Base-by-base conservation (phyloP, 1,140 invertebrate genomes). In the Charaxes varanes region DNA sequence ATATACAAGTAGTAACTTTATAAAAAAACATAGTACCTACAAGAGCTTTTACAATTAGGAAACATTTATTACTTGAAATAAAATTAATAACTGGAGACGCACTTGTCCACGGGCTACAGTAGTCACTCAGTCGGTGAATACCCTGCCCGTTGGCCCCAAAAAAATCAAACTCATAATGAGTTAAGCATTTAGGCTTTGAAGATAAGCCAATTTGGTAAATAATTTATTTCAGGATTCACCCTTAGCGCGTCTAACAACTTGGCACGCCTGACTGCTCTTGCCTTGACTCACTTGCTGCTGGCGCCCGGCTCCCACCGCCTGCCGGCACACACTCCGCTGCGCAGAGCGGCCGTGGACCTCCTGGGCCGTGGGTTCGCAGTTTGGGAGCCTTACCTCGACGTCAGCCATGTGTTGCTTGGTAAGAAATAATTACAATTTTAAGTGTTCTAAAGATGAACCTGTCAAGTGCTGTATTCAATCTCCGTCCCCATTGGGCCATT, bases 361-460 rank as follows among this genome's bases (percentile, higher is more conserved):
- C 91, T 97, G 45, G 94, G 98, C 1, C 88, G 97, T 28, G 98
- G 98, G 14, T 99, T 99, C 73, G 96, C 95, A 0, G 96, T 99
- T 0, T 99, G 98, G 98, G 97, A 99, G 77, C 97, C 97, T 0
- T 98, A 99, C 79, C 74, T 99, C 11, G 97, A 99, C 81, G 96
- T 99, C 28, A 97, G 96, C 17, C 96, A 96, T 81, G 93, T 98
- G 14, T 79, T 98, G 11, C 83, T 97, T 1, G 28, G 28, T 31
- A 8, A 31, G 28, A 5, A 11, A 0, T 4, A 12, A 3, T 12
- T 10, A 4, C n/a, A n/a, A n/a, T n/a, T n/a, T n/a, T n/a, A n/a
- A n/a, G n/a, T n/a, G n/a, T n/a, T n/a, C n/a, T n/a, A n/a, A n/a
- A n/a, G n/a, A n/a, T n/a, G n/a, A n/a, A n/a, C n/a, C n/a, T n/a